Conservation (phyloP, 35 echinoderm and acorn worm genomes). For the Heliocidaris erythrogramma region DNA sequence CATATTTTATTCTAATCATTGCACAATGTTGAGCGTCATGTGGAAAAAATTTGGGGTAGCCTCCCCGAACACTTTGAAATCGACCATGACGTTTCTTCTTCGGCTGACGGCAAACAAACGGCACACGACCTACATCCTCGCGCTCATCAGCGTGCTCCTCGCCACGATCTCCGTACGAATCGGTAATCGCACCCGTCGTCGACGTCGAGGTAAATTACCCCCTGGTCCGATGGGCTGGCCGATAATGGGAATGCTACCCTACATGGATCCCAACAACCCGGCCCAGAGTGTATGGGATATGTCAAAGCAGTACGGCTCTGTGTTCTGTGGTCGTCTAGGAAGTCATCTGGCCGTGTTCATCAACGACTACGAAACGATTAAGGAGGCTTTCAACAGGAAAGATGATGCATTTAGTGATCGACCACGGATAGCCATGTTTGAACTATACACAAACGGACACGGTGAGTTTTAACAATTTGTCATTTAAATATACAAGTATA, state of each 20-base stretch:
- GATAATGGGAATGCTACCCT: constrained; percentile 65
- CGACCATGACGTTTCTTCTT: neutral
- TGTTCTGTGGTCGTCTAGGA: constrained; percentile 56
- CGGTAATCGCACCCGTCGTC: neutral
- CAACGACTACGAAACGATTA: constrained; percentile 65
- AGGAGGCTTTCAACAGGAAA: constrained; percentile 63
- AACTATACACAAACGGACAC: constrained; percentile 37
- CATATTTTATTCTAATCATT: neutral
- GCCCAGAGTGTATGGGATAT: constrained; percentile 51
- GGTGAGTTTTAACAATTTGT: neutral
- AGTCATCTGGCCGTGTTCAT: constrained; percentile 58
- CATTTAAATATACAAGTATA: too few species aligned
- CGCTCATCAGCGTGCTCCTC: neutral
- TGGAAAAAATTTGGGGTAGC: neutral
- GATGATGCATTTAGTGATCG: constrained; percentile 61
- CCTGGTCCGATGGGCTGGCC: constrained; percentile 76
- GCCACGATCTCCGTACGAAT: neutral
- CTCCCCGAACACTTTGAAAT: neutral
- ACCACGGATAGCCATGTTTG: constrained; percentile 50
- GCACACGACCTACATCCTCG: neutral
- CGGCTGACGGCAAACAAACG: constrained; percentile 12
- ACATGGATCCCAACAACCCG: constrained; percentile 44
- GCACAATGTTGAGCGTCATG: neutral
- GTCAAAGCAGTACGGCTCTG: constrained; percentile 60
- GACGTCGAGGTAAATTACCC: constrained; percentile 33